Percentiles rank a stretch among this genome's conserved stretches.
These are phyloP conservation scores for Epinotia ramella DNA, from an alignment of 2,888 invertebrate species.

Conservation along the genomic window DNA sequence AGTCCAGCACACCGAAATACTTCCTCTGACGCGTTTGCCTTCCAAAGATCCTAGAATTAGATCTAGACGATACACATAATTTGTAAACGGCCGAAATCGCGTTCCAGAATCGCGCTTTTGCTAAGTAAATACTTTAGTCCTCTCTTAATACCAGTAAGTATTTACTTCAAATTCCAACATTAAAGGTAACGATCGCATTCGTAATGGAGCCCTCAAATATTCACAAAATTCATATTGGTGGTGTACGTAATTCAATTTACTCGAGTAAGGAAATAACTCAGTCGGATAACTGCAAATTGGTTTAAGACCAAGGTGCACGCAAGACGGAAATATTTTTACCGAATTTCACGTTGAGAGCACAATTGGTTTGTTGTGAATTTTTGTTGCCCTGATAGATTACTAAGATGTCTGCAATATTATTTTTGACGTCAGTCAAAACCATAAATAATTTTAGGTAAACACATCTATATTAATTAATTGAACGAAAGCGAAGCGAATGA, in stretches of 20 bases:
- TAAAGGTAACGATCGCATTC: constrained; percentile 14
- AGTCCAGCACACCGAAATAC: no score
- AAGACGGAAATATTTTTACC: constrained; percentile 24
- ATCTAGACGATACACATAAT: no score
- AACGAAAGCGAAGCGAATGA: no score
- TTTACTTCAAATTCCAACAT: constrained; percentile 18
- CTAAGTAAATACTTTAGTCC: background rate
- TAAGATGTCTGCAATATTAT: background rate
- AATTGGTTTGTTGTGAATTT: constrained; percentile 25
- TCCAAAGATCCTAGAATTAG: no score
- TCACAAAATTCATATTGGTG: constrained; percentile 27
- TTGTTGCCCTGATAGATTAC: background rate
- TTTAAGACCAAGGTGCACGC: constrained; percentile 17
- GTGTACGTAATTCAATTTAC: constrained; percentile 35
- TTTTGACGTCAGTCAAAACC: no score
- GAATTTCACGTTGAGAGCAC: constrained; percentile 13
- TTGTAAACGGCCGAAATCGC: no score
- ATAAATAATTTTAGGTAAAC: no score
- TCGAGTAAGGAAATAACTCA: constrained; percentile 34
- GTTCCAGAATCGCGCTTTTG: no score
- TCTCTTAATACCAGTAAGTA: background rate
- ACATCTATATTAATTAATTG: no score
- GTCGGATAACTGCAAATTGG: constrained; percentile 31
- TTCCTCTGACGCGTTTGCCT: no score
- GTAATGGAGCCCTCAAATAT: constrained; percentile 21